Conservation (phyloP, 1,140 invertebrate genomes). For the Wasmannia auropunctata region DNA sequence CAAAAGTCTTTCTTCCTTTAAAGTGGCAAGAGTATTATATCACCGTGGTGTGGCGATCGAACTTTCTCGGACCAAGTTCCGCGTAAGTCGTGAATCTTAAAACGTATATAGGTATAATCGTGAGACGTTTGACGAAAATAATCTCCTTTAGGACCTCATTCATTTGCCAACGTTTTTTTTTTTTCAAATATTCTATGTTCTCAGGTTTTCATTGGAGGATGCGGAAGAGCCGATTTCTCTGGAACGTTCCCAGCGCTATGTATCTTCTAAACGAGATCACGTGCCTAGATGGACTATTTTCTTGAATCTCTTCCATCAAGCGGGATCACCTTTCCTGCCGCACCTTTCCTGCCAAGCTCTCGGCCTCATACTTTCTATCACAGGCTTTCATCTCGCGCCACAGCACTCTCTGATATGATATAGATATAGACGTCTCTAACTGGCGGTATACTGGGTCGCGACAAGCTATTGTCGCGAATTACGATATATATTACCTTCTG, state of each 20-base stretch:
- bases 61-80: too few relatives aligned
- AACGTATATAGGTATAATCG: too few relatives aligned
- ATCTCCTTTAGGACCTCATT: not conserved
- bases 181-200: too few relatives aligned
- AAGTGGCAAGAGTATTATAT: not conserved
- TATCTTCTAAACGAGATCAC: slow-evolving; percentile 34
- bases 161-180: too few relatives aligned
- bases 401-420: not conserved
- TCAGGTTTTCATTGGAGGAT: too few relatives aligned
- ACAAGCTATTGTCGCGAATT: not conserved
- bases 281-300: slow-evolving; percentile 11
- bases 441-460: not conserved
- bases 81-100: not conserved
- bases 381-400: not conserved
- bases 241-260: not conserved
- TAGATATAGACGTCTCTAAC: not conserved
- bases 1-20: not conserved
- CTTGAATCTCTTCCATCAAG: slow-evolving; percentile 36
- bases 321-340: slow-evolving; percentile 28
- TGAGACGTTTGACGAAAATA: not conserved
- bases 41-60: not conserved
- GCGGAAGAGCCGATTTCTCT: too few relatives aligned
- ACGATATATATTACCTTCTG: not conserved
- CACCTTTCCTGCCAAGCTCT: not conserved
- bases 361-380: not conserved